These are phyloP conservation scores for Mesaphorura yosii DNA, from an alignment of 1,140 invertebrate genomes.

Conservation along the genomic window DNA sequence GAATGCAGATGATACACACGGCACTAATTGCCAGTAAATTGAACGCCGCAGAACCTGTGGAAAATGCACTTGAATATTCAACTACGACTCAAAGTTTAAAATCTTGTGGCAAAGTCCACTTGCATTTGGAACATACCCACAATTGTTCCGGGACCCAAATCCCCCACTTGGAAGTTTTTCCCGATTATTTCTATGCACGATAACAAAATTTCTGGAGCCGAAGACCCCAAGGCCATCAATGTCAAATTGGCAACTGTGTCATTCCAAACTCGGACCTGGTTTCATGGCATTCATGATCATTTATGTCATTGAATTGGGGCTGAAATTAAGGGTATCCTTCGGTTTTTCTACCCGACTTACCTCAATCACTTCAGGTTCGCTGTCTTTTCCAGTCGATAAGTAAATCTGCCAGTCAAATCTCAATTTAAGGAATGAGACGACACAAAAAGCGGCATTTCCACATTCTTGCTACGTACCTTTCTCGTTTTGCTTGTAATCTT, in stretches of 20 bases:
- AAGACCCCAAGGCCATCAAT: conserved; percentile 54
- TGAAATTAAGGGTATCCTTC: neutral
- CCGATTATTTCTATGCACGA: conserved; percentile 50
- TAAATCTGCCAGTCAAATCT: conserved; percentile 23
- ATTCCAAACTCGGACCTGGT: conserved; percentile 47
- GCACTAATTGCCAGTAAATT: conserved; percentile 49
- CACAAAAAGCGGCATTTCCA: too few relatives aligned
- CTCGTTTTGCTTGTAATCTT: conserved; percentile 52
- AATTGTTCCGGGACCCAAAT: conserved; percentile 51
- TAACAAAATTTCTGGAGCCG: conserved; percentile 53
- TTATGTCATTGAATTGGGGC: neutral
- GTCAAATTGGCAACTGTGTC: conserved; percentile 57
- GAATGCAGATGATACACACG: conserved; percentile 47
- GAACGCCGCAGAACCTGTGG: conserved; percentile 53
- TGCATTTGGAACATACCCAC: too few relatives aligned
- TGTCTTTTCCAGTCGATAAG: conserved; percentile 31
- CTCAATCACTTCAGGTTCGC: conserved; percentile 33
- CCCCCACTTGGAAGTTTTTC: conserved; percentile 44
- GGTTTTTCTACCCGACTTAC: too few relatives aligned
- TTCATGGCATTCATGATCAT: conserved; percentile 5
- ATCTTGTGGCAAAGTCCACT: conserved; percentile 49
- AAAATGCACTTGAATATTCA: conserved; percentile 39
- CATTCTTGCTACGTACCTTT: conserved; percentile 38
- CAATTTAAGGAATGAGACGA: too few relatives aligned
- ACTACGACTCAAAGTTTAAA: neutral